Conservation (phyloP, 2,113 vertebrate species). For the Dipodomys spectabilis region DNA sequence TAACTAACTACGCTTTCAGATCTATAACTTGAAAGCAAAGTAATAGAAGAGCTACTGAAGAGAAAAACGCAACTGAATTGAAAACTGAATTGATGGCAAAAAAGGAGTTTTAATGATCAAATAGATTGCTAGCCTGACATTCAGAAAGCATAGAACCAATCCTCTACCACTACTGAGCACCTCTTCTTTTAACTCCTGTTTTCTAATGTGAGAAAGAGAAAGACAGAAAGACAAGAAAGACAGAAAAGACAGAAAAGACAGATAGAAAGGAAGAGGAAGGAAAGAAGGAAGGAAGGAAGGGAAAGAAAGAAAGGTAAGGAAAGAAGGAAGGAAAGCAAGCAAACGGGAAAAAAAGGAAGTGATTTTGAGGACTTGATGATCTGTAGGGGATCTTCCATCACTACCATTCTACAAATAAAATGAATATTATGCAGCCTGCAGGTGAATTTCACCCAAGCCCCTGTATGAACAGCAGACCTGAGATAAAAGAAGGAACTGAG, state of each 20-base stretch:
- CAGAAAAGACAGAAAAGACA: too few species aligned
- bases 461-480: background rate
- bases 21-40: slow-evolving; percentile 22
- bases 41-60: background rate
- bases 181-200: background rate
- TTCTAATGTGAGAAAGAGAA: too few species aligned
- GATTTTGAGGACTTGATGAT: background rate
- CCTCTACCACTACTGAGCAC: background rate
- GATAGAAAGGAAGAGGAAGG: too few species aligned
- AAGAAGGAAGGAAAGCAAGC: too few species aligned
- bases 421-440: background rate
- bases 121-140: background rate
- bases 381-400: background rate
- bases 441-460: background rate
- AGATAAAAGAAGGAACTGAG: slow-evolving; percentile 6
- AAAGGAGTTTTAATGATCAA: slow-evolving; percentile 40
- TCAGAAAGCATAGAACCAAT: background rate
- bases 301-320: too few species aligned
- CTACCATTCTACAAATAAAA: background rate
- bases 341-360: background rate
- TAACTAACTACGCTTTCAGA: background rate
- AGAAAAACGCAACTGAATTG: background rate
- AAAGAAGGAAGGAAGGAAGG: too few species aligned
- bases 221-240: too few species aligned
- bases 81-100: background rate